Evolutionary conservation across 1,140 invertebrate genomes (phyloP), one percentile per base, ranked within the genome.

Genomic region (Lepidostoma basale): DNA sequence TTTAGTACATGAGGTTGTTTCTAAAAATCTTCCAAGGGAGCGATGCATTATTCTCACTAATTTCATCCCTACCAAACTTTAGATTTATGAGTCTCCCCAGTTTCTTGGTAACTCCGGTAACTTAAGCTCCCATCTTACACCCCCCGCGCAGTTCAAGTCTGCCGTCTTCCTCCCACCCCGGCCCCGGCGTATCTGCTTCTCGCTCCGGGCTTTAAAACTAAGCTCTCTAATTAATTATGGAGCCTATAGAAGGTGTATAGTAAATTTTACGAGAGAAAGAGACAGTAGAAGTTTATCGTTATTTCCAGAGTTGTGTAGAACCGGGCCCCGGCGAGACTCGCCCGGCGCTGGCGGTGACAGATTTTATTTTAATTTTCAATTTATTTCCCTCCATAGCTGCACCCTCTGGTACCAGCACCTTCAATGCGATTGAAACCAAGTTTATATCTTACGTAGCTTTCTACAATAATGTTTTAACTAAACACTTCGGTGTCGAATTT

Each of bases 141-240:
- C 33, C 25, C n/a, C 39, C 25, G 9, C 22, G 39, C 45, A 36
- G 5, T 16, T 25, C 30, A n/a, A 42, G 18, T 22, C 47, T 12
- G 14, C 6, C 47, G 9, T 40, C 42, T 60, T 62, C 52, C 65
- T 28, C 54, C 25, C 40, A 16, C 26, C 20, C 54, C 40, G 18
- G 30, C 52, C 56, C 44, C 22, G 23, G 30, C 54, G 30, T 16
- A 9, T 14, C n/a, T n/a, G 59, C 56, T 45, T 52, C 56, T 62
- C 45, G 47, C 69, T 62, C 56, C 26, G 40, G 25, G 60, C 67
- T 67, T 67, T 69, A 65, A 68, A 72, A 72, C 66, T 73, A 73
- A 73, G 70, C 70, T 69, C 62, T 69, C 70, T 73, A 73, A 73
- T 73, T 73, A 73, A 73, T 73, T 73, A 73, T 67, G 65, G 56